Base-by-base conservation (phyloP, 2,113 vertebrate species). In the Mionectes macconnelli region DNA sequence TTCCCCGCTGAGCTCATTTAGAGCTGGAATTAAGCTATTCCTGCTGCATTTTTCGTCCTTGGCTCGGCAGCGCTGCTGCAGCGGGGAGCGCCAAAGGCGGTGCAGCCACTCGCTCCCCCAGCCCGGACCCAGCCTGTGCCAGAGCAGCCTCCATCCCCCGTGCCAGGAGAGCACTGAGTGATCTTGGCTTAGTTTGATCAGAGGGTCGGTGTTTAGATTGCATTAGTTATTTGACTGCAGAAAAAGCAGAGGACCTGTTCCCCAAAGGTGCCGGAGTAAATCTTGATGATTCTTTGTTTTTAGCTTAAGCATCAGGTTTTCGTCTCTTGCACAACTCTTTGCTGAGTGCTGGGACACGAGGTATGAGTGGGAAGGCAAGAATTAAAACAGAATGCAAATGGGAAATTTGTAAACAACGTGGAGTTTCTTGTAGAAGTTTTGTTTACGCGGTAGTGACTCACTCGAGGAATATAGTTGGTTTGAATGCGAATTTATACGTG, bases 1-100 rank as follows among this genome's bases (percentile, higher is more conserved):
- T 93, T 97, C 93, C 95, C 94, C 31, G 69, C 91, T 94, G 92
- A 95, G 95, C 93, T 97, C 89, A 91, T 94, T 93, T 93, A 94
- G 82, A 90, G 89, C 91, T 96, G 88, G 93, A 96, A 96, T 95
- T 90, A 94, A 94, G 91, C 87, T 79, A 30, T 89, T 95, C 86
- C 92, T 52, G 81, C 93, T 19, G 60, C 33, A 89, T 94, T 83
- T 96, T 73, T 77, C 52, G 40, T 92, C 85, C 77, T 63, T 44
- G 81, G 72, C 95, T 95, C 22, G 25, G 62, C 66, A 50, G 30
- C 37, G 40, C 52, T 25, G 56, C 84, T 11, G 14, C 6, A 11
- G 27, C 1, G n/a, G 73, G 44, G 42, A 89, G 74, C 0, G 66
- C 59, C 8, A 20, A 24, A n/a, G 89, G 87, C 83, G 20, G 39